A percentile compares a stretch with the other conserved stretches of the same genome.
Evolutionary conservation across 2,888 invertebrate genomes (phyloP).

Genomic region (Chydorus sphaericus): DNA sequence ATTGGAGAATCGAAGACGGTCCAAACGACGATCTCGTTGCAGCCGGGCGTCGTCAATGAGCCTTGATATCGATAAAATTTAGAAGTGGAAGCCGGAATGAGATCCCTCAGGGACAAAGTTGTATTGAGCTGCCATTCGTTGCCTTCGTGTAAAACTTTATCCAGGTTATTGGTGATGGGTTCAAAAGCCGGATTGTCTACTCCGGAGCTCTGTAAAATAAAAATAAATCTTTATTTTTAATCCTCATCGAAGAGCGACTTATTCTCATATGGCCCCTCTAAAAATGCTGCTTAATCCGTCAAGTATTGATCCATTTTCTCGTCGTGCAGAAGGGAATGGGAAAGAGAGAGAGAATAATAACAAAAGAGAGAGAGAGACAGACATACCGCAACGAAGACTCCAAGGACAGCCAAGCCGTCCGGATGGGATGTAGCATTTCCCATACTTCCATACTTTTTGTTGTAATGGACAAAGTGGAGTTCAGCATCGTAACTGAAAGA

Average conservation of each 20-base stretch:
- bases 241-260: background rate
- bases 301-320: no score
- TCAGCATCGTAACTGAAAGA: conserved; percentile 49
- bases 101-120: conserved; percentile 27
- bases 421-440: conserved; percentile 36
- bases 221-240: background rate
- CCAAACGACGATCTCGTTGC: conserved; percentile 59
- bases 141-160: conserved; percentile 22
- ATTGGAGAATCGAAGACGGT: conserved; percentile 43
- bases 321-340: no score
- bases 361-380: background rate
- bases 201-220: conserved; percentile 22
- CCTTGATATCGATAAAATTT: conserved; percentile 51
- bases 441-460: conserved; percentile 36
- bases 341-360: no score
- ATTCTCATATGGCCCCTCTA: background rate
- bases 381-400: conserved; percentile 43
- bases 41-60: conserved; percentile 57
- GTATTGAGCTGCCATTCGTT: conserved; percentile 19
- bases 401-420: conserved; percentile 47
- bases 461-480: conserved; percentile 64
- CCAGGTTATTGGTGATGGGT: conserved; percentile 23
- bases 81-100: conserved; percentile 40
- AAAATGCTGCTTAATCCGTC: background rate
- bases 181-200: conserved; percentile 23